Conservation (phyloP, 92 coral and sea anemone genomes). For the Phenganax stokvisi region DNA sequence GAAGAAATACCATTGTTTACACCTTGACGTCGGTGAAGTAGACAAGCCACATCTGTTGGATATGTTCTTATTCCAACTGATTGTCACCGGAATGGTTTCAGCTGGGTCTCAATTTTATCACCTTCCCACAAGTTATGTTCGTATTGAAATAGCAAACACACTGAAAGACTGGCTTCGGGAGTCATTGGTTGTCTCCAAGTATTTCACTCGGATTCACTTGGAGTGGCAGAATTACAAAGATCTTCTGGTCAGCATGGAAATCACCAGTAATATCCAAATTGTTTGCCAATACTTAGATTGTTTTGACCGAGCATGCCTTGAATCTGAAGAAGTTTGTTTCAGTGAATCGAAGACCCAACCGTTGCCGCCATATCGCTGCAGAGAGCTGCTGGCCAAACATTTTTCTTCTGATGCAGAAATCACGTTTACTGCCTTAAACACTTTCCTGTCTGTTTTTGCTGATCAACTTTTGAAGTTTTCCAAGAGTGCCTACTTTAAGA, state of each 20-base stretch:
- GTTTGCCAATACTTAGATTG: slow-evolving; percentile 85
- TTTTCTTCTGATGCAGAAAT: slow-evolving; percentile 65
- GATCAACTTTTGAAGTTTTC: slow-evolving; percentile 88
- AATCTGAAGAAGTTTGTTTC: slow-evolving; percentile 54
- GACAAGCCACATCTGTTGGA: slow-evolving; percentile 72
- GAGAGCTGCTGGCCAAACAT: slow-evolving; percentile 54
- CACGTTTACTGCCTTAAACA: slow-evolving; percentile 65
- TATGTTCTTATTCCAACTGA: slow-evolving; percentile 76
- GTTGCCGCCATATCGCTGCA: slow-evolving; percentile 49
- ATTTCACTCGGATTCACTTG: slow-evolving; percentile 60
- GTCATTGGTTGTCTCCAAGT: slow-evolving; percentile 71
- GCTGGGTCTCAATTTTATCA: slow-evolving; percentile 70
- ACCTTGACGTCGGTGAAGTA: slow-evolving; percentile 80
- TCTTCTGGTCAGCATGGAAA: slow-evolving; percentile 59
- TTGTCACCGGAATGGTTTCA: slow-evolving; percentile 76
- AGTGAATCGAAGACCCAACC: slow-evolving; percentile 56
- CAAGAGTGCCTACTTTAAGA: slow-evolving; percentile 68
- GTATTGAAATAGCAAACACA: slow-evolving; percentile 89
- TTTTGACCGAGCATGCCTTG: slow-evolving; percentile 60
- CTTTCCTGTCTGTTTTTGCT: slow-evolving; percentile 76
- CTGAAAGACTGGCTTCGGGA: slow-evolving; percentile 72
- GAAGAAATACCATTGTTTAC: slow-evolving; percentile 58
- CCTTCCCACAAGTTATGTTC: slow-evolving; percentile 61
- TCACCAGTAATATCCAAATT: slow-evolving; percentile 83
- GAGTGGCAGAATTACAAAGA: slow-evolving; percentile 55